These are phyloP conservation scores for Desmophyllum pertusum DNA, from an alignment of 92 coral and sea anemone species.

Conservation along the genomic window DNA sequence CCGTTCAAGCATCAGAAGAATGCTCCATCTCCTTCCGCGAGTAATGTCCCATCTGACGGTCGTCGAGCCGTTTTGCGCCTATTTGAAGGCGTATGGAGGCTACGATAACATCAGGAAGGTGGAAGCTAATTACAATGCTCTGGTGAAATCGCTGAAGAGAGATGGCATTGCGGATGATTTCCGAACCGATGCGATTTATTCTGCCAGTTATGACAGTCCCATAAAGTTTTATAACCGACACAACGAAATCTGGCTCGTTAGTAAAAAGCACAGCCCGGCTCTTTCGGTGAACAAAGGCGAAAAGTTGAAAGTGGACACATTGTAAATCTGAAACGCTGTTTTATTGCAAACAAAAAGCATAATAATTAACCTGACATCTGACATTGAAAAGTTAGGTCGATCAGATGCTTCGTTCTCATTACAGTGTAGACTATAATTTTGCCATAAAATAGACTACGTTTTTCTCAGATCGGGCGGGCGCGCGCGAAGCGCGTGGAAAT, in stretches of 20 bases:
- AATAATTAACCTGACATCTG: too few relatives aligned
- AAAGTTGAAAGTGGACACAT: not conserved
- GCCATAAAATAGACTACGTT: too few relatives aligned
- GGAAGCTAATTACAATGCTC: slow-evolving; percentile 43
- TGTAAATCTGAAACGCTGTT: not conserved
- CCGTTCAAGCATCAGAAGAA: slow-evolving; percentile 68
- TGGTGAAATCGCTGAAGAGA: slow-evolving; percentile 57
- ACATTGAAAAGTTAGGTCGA: too few relatives aligned
- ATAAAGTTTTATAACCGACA: slow-evolving; percentile 53
- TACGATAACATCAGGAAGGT: slow-evolving; percentile 42
- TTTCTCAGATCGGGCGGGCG: too few relatives aligned
- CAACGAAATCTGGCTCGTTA: slow-evolving; percentile 83
- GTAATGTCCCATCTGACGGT: slow-evolving; percentile 41
- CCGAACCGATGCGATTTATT: slow-evolving; percentile 57
- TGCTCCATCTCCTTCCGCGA: slow-evolving; percentile 51
- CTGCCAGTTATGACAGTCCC: slow-evolving; percentile 75
- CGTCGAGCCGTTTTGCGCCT: slow-evolving; percentile 67
- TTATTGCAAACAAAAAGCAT: too few relatives aligned
- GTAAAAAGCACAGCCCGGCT: slow-evolving; percentile 33
- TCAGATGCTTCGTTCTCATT: too few relatives aligned
- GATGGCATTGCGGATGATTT: slow-evolving; percentile 71
- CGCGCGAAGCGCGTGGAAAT: too few relatives aligned
- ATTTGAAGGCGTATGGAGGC: slow-evolving; percentile 62
- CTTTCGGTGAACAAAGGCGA: not conserved
- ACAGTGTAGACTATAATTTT: too few relatives aligned